phyloP scores from a whole-genome alignment of 1,140 invertebrate genomes.

The Drosophila albomicans region DNA sequence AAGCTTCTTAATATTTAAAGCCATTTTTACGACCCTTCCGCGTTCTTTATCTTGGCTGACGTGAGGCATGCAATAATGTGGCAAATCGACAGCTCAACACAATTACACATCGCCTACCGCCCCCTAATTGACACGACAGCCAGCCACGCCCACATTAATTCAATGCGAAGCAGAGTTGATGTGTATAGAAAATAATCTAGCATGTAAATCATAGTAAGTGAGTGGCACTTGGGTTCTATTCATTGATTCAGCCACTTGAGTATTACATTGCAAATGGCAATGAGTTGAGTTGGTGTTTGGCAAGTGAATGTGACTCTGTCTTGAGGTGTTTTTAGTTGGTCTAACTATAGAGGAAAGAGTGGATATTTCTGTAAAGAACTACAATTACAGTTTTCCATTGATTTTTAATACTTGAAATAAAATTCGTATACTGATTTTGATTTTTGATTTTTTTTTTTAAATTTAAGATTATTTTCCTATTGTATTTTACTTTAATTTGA shows the following conservation, averaged over 20 bases:
- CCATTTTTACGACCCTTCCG: constrained; percentile 43
- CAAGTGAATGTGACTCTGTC: background rate
- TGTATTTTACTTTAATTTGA: too few relatives aligned
- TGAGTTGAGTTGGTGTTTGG: background rate
- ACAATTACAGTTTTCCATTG: too few relatives aligned
- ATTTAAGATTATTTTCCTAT: too few relatives aligned
- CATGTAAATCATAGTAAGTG: constrained; percentile 27
- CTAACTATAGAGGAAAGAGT: too few relatives aligned
- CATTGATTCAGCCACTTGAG: constrained; percentile 42
- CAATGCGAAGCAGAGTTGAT: background rate
- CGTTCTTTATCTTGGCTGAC: background rate
- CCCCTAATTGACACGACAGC: constrained; percentile 2
- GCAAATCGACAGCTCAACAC: constrained; percentile 15
- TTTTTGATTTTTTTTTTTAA: too few relatives aligned
- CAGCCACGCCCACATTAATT: background rate
- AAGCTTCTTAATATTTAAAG: constrained; percentile 60
- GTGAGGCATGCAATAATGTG: constrained; percentile 25
- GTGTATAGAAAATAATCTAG: constrained; percentile 6
- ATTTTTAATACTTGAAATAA: too few relatives aligned
- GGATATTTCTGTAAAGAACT: too few relatives aligned
- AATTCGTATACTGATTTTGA: too few relatives aligned
- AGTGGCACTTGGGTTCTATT: constrained; percentile 29
- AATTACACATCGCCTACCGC: background rate
- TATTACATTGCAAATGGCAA: constrained; percentile 20
- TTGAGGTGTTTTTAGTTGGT: too few relatives aligned